phyloP scores from a whole-genome alignment of 1,140 invertebrate genomes.

The Tetraneura akinire region DNA sequence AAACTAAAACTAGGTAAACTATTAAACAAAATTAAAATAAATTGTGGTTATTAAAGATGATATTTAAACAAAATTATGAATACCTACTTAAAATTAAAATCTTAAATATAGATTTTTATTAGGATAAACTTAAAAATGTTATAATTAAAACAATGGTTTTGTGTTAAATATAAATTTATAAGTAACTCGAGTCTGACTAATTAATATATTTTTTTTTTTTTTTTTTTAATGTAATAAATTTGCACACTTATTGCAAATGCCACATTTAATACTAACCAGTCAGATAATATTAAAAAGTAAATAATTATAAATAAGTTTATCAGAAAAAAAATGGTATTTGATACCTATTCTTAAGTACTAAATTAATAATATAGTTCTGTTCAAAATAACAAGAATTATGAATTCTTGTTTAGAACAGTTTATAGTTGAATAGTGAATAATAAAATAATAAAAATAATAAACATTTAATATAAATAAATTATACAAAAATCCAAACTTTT shows the following conservation, averaged over 20 bases:
- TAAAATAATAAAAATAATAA: too few relatives aligned
- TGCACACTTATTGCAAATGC: background rate
- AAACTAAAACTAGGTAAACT: too few relatives aligned
- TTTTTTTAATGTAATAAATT: background rate
- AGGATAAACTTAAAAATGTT: background rate
- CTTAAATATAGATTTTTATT: background rate
- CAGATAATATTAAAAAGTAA: slow-evolving; percentile 11
- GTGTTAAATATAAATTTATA: background rate
- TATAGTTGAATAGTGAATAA: too few relatives aligned
- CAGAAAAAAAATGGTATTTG: slow-evolving; percentile 13
- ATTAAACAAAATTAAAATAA: too few relatives aligned
- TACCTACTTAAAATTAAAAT: too few relatives aligned
- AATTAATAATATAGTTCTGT: too few relatives aligned
- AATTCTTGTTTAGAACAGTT: too few relatives aligned
- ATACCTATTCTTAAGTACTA: slow-evolving; percentile 8
- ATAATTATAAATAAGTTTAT: background rate
- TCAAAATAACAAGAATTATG: too few relatives aligned
- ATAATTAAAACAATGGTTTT: background rate
- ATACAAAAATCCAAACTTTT: background rate
- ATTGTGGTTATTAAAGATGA: too few relatives aligned
- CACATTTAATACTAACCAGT: slow-evolving; percentile 20
- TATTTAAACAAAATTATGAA: too few relatives aligned
- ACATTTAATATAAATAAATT: too few relatives aligned
- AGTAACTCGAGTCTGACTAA: background rate
- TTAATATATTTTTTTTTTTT: too few relatives aligned